These are phyloP conservation scores for Quiscalus mexicanus DNA, from an alignment of 2,113 vertebrate genomes.

Conservation along the genomic window DNA sequence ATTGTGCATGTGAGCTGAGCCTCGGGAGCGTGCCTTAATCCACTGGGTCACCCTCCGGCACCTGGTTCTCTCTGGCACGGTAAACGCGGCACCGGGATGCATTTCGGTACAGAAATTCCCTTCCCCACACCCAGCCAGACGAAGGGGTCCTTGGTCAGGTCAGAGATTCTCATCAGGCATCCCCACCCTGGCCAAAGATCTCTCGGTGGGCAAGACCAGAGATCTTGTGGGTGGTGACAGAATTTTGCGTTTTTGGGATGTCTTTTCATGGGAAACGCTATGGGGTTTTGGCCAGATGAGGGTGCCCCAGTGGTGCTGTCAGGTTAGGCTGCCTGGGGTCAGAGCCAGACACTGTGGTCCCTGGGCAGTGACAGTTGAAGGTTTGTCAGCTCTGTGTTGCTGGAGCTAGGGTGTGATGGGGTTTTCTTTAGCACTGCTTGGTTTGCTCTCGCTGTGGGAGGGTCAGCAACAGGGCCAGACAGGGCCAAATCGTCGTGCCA, in stretches of 20 bases:
- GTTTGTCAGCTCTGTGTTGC: not conserved
- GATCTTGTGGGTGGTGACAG: accelerated
- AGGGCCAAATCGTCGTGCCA: not conserved
- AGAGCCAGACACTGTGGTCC: accelerated
- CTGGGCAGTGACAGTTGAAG: accelerated
- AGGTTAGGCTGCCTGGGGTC: accelerated
- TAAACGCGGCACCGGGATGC: not conserved
- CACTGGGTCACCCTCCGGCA: not conserved
- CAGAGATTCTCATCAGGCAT: not conserved
- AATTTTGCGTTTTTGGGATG: not conserved
- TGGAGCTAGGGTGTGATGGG: accelerated
- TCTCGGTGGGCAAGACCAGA: accelerated
- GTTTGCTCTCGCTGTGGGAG: accelerated
- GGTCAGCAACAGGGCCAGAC: too few species aligned
- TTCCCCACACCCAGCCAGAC: accelerated
- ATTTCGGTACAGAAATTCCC: not conserved
- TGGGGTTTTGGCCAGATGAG: accelerated
- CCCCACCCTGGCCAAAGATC: not conserved
- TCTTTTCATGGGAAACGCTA: accelerated
- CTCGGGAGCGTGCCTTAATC: not conserved
- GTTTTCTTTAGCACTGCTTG: not conserved
- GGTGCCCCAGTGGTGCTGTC: not conserved
- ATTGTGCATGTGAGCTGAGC: not conserved
- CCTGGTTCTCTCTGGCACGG: not conserved
- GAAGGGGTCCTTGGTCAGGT: not conserved